phyloP scores from a whole-genome alignment of 2,888 invertebrate species.

The Volucella inflata region DNA sequence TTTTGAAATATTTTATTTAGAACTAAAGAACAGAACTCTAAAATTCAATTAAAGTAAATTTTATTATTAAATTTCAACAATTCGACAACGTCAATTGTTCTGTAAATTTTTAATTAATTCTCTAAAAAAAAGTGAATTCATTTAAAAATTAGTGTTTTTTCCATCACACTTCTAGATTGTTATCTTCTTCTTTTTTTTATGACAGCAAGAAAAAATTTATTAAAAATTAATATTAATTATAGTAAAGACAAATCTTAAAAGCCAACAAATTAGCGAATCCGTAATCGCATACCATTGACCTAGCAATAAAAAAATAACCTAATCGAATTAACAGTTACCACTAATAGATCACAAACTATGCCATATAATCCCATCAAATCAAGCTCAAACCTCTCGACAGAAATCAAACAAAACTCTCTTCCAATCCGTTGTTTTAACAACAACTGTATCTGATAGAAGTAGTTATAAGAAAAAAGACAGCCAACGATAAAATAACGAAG shows the following conservation, averaged over 20 bases:
- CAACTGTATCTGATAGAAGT: slow-evolving; percentile 47
- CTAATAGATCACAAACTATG: slow-evolving; percentile 36
- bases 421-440: slow-evolving; percentile 51
- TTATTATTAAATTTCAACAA: too few relatives aligned
- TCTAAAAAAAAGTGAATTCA: too few relatives aligned
- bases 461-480: slow-evolving; percentile 9
- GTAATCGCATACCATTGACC: slow-evolving; percentile 27
- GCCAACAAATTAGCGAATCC: neutral
- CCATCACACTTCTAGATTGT: too few relatives aligned
- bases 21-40: slow-evolving; percentile 27
- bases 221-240: too few relatives aligned
- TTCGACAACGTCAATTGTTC: too few relatives aligned
- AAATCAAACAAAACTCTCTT: neutral
- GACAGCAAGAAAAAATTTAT: too few relatives aligned
- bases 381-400: neutral
- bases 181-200: too few relatives aligned
- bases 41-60: too few relatives aligned
- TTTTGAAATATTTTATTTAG: neutral
- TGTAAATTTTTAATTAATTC: too few relatives aligned
- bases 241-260: neutral
- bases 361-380: slow-evolving; percentile 54
- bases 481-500: slow-evolving; percentile 10
- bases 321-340: slow-evolving; percentile 19
- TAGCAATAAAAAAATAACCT: slow-evolving; percentile 9
- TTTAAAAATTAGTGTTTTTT: too few relatives aligned